phyloP scores from a whole-genome alignment of 1,140 invertebrate species.

The Lamellibrachia luymesi region DNA sequence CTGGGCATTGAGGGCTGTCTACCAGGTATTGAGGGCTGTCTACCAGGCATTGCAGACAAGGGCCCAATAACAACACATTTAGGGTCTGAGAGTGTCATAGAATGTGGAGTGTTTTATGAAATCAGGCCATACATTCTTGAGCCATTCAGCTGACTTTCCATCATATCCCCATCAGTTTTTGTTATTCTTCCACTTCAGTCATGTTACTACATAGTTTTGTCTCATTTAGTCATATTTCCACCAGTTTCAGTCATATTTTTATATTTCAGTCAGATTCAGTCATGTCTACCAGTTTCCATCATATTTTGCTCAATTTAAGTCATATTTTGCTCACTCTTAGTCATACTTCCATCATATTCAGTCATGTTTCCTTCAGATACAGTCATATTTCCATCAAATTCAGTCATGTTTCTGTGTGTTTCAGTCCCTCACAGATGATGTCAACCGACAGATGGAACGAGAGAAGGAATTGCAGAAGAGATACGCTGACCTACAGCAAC shows the following conservation, averaged over 20 bases:
- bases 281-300: background rate
- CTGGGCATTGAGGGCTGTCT: background rate
- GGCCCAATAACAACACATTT: background rate
- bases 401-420: slow-evolving; percentile 37
- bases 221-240: slow-evolving; percentile 9
- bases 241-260: slow-evolving; percentile 13
- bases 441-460: slow-evolving; percentile 84
- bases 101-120: no score
- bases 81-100: background rate
- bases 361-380: no score
- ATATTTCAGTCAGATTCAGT: slow-evolving; percentile 22
- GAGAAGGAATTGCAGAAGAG: slow-evolving; percentile 83
- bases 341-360: no score
- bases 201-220: no score
- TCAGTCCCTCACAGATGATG: slow-evolving; percentile 86
- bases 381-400: background rate
- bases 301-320: background rate
- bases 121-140: no score
- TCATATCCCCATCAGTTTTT: background rate
- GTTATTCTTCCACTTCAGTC: background rate
- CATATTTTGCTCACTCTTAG: no score
- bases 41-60: background rate
- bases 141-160: background rate
- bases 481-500: slow-evolving; percentile 67
- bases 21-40: no score